Base-by-base conservation (phyloP, 1,140 invertebrate genomes). In the Philaenus spumarius region DNA sequence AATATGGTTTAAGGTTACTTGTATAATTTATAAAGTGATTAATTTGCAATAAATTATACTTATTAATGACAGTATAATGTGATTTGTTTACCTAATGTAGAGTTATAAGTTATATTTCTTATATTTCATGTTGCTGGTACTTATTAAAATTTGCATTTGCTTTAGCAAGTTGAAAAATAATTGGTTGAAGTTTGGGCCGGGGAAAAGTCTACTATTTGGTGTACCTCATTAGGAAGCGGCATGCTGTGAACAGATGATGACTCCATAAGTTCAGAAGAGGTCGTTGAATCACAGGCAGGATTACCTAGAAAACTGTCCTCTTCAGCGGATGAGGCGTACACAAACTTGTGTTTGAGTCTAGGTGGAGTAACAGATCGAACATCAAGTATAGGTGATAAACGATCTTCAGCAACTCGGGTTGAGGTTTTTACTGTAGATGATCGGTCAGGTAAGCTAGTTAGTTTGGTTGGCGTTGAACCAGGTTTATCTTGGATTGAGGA, bases 321-420 rank as follows among this genome's bases (percentile, higher is more conserved):
- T 61, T 70, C 69, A 68, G 67, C 64, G 60, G 69, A 69, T 67
- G 70, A 69, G 61, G 63, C 55, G 42, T 62, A 59, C 43, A 55
- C 37, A 58, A 70, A 70, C 60, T 68, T 71, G 64, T 70, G 67
- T 59, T 69, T 71, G 24, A 67, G 62, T 52, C 68, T 59, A 15
- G 69, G 65, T 24, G 71, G 71, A 47, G 69, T 69, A 39, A 70
- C 64, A 19, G 69, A 69, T 56, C 66, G 65, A n/a, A 74, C 68
- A 57, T 70, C 69, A 40, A 75, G 56, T 23, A 75, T 71, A n/a
- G 72, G 70, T 9, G 72, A 74, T 7, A 68, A 53, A n/a, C 61
- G 62, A 43, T 68, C 66, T 39, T 68, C 60, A 5, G 60, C 59
- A 22, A 64, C 58, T 30, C 20, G 53, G 42, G 45, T 53, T 56